A percentile compares a stretch with the other conserved stretches of the same genome.
phyloP scores from a whole-genome alignment of 2,888 invertebrate genomes.

The Sesamia inferens region DNA sequence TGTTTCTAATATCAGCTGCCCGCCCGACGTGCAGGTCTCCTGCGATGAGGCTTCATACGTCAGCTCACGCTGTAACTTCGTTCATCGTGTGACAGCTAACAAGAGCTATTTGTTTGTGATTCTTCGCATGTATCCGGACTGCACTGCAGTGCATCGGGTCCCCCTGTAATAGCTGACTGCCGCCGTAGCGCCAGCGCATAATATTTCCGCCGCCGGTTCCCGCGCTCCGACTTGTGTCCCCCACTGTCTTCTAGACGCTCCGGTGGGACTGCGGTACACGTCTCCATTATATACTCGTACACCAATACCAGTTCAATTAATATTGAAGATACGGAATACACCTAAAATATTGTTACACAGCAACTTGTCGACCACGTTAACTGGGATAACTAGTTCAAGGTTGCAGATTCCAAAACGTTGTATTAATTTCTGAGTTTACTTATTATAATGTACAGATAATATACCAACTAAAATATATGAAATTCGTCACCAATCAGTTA shows the following conservation, averaged over 20 bases:
- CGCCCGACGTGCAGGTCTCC: background rate
- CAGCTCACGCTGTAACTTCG: background rate
- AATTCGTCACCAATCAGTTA: background rate
- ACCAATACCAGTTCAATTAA: constrained; percentile 5
- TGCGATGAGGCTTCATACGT: background rate
- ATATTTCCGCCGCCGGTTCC: constrained; percentile 7
- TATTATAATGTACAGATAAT: background rate
- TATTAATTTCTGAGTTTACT: background rate
- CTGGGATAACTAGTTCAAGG: background rate
- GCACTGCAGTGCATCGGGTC: background rate
- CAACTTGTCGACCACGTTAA: too few species aligned
- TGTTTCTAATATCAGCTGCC: constrained; percentile 39
- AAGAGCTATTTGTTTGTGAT: background rate
- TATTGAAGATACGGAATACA: background rate
- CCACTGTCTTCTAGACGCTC: background rate
- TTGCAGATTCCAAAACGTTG: background rate
- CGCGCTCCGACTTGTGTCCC: background rate
- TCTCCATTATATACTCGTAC: background rate
- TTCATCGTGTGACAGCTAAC: background rate
- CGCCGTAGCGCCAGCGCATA: constrained; percentile 1
- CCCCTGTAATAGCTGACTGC: background rate
- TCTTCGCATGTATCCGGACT: background rate
- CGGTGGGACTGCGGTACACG: background rate
- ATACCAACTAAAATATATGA: background rate
- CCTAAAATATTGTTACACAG: background rate